These are phyloP conservation scores for Mallateleia sp. DNA, from an alignment of 2,888 invertebrate species.

Conservation along the genomic window DNA sequence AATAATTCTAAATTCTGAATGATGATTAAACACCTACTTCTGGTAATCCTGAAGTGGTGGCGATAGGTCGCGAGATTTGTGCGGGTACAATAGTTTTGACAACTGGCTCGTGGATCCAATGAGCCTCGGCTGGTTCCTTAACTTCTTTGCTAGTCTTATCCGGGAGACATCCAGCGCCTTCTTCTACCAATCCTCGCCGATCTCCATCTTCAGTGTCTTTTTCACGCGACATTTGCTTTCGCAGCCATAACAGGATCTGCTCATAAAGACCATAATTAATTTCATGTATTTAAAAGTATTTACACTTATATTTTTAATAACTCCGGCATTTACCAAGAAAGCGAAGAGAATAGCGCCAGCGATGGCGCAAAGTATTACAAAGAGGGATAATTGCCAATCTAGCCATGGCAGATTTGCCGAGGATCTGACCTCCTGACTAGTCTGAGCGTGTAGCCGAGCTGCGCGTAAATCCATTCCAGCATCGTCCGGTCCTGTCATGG, in stretches of 20 bases:
- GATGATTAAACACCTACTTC: conserved; percentile 79
- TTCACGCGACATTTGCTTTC: conserved; percentile 90
- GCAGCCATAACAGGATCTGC: conserved; percentile 89
- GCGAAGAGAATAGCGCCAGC: conserved; percentile 88
- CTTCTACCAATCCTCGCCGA: conserved; percentile 88
- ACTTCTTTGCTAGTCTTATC: conserved; percentile 85
- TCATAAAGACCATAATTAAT: neutral
- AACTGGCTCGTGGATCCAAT: conserved; percentile 86
- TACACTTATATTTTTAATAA: neutral
- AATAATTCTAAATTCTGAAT: neutral
- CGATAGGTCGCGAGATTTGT: conserved; percentile 80
- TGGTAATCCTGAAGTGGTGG: conserved; percentile 82
- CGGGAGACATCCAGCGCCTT: conserved; percentile 85
- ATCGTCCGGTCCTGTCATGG: conserved; percentile 89
- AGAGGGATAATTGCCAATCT: conserved; percentile 88
- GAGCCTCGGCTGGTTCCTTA: conserved; percentile 86
- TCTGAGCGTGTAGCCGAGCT: conserved; percentile 85
- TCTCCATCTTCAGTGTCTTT: conserved; percentile 89
- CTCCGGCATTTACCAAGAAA: conserved; percentile 85
- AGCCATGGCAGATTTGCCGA: conserved; percentile 87
- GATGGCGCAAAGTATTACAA: conserved; percentile 88
- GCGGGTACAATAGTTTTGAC: conserved; percentile 89
- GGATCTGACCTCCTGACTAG: conserved; percentile 87
- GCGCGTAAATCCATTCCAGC: conserved; percentile 89
- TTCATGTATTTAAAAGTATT: neutral